Evolutionary conservation across 2,113 vertebrate species (phyloP).

Genomic region (Megalops atlanticus): DNA sequence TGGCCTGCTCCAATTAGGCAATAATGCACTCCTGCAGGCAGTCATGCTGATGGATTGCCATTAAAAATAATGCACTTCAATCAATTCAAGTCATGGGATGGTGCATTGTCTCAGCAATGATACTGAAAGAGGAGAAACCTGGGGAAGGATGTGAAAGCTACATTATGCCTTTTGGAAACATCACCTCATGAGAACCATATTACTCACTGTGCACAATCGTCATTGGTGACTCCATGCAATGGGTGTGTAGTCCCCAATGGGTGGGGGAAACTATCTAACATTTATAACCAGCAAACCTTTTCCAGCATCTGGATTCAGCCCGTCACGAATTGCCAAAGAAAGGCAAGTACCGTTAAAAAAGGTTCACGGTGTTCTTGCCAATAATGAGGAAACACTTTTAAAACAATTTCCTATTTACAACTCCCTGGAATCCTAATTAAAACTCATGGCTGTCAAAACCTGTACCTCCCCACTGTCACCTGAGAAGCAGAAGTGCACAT

Average conservation of each 20-base stretch:
- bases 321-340: not conserved
- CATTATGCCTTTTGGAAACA: too few relatives aligned
- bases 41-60: not conserved
- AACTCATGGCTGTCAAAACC: not conserved
- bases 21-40: not conserved
- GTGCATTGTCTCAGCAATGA: not conserved
- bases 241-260: too few relatives aligned
- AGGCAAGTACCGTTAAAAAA: not conserved
- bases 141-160: too few relatives aligned
- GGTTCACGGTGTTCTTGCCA: not conserved
- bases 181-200: not conserved
- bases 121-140: too few relatives aligned
- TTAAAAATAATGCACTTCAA: not conserved
- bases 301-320: not conserved
- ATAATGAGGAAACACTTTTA: not conserved
- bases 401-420: not conserved
- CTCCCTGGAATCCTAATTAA: not conserved
- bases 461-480: not conserved
- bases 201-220: not conserved
- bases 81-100: not conserved
- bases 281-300: not conserved
- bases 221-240: too few relatives aligned
- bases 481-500: conserved; percentile 47
- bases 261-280: too few relatives aligned
- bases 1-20: not conserved